phyloP scores from a whole-genome alignment of 2,113 vertebrate genomes.

The Kryptolebias marmoratus region DNA sequence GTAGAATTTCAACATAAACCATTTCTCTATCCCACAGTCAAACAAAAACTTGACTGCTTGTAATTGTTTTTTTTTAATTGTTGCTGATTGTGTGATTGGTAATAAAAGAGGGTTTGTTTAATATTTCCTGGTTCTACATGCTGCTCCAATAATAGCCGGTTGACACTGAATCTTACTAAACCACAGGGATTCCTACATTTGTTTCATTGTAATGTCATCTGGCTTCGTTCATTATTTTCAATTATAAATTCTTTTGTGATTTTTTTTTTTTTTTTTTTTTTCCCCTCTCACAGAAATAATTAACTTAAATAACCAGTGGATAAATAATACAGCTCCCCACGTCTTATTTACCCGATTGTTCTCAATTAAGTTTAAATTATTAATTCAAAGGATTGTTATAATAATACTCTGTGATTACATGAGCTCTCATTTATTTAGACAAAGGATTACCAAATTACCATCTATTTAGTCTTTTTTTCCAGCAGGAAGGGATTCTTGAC shows the following conservation, averaged over 20 bases:
- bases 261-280: slow-evolving; percentile 29
- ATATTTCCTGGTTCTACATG: slow-evolving; percentile 62
- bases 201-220: slow-evolving; percentile 69
- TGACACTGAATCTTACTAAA: slow-evolving; percentile 59
- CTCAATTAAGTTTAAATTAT: slow-evolving; percentile 74
- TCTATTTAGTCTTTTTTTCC: slow-evolving; percentile 39
- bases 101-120: slow-evolving; percentile 45
- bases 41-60: not conserved
- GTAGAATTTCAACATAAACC: slow-evolving; percentile 13
- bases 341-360: slow-evolving; percentile 72
- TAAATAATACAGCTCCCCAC: slow-evolving; percentile 53
- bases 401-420: slow-evolving; percentile 66
- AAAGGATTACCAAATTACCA: slow-evolving; percentile 60
- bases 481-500: slow-evolving; percentile 37
- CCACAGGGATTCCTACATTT: slow-evolving; percentile 63
- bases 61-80: not conserved
- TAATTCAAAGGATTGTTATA: slow-evolving; percentile 69
- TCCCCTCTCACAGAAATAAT: slow-evolving; percentile 59
- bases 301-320: slow-evolving; percentile 63
- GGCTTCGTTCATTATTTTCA: slow-evolving; percentile 59
- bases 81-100: slow-evolving; percentile 65
- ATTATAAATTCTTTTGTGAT: slow-evolving; percentile 68
- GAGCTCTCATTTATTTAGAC: slow-evolving; percentile 64
- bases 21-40: slow-evolving; percentile 13
- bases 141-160: slow-evolving; percentile 61